These are phyloP conservation scores for Pollenia amentaria DNA, from an alignment of 2,888 invertebrate species.

Conservation along the genomic window DNA sequence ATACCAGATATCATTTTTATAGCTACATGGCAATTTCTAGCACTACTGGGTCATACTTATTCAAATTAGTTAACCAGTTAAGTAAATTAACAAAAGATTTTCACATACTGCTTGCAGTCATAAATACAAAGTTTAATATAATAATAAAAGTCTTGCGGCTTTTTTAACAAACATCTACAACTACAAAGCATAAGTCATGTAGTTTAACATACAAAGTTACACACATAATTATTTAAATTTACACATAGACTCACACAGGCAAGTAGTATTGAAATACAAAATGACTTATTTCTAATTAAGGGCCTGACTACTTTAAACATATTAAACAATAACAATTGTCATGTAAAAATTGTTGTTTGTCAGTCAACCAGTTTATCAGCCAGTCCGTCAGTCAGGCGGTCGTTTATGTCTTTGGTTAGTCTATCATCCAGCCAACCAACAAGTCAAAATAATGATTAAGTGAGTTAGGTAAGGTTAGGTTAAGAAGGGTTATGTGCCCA, in stretches of 20 bases:
- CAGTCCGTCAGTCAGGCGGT: conserved; percentile 27
- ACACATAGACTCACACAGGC: conserved; percentile 14
- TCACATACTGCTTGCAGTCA: conserved; percentile 30
- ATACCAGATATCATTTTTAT: too few species aligned
- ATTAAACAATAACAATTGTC: conserved; percentile 71
- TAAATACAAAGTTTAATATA: conserved; percentile 27
- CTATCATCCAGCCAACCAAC: conserved; percentile 12
- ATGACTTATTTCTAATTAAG: conserved; percentile 63
- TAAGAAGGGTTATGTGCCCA: too few species aligned
- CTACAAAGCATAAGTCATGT: conserved; percentile 34
- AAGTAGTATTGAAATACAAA: conserved; percentile 47
- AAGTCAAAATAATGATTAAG: conserved; percentile 63
- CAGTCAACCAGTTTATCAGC: conserved; percentile 39
- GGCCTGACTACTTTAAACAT: conserved; percentile 61
- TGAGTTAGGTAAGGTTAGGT: too few species aligned
- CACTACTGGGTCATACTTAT: neutral
- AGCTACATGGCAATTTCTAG: too few species aligned
- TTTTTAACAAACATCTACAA: conserved; percentile 50
- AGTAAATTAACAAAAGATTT: conserved; percentile 53
- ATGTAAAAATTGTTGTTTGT: conserved; percentile 64
- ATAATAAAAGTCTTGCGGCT: conserved; percentile 60
- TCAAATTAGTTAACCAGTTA: conserved; percentile 1
- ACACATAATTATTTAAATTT: conserved; percentile 17
- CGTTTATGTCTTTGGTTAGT: conserved; percentile 1
- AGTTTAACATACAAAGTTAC: neutral